Evolutionary conservation across 2,113 vertebrate species (phyloP).

Genomic region (cattle (Bos taurus)): ARS-UCD2.0 NC_037347.1:11651501-11652000

Average conservation of each 20-base stretch:
- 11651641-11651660: not conserved
- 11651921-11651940: not conserved
- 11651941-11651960: accelerated
- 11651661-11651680: not conserved
- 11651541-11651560: not conserved
- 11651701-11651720: not conserved
- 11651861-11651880: not conserved
- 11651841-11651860: not conserved
- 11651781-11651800: not conserved
- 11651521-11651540: not conserved
- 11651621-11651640: not conserved
- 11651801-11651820: not conserved
- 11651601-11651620: not conserved
- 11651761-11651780: not conserved
- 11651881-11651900: not conserved
- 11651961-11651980: not conserved
- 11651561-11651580: not conserved
- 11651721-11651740: not conserved
- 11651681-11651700: not conserved
- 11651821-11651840: not conserved
- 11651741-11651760: not conserved
- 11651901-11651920: not conserved
- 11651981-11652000: not conserved
- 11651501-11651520: not conserved
- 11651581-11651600: not conserved